Base-by-base conservation (phyloP, 2,113 vertebrate species). In the Hucho hucho region DNA sequence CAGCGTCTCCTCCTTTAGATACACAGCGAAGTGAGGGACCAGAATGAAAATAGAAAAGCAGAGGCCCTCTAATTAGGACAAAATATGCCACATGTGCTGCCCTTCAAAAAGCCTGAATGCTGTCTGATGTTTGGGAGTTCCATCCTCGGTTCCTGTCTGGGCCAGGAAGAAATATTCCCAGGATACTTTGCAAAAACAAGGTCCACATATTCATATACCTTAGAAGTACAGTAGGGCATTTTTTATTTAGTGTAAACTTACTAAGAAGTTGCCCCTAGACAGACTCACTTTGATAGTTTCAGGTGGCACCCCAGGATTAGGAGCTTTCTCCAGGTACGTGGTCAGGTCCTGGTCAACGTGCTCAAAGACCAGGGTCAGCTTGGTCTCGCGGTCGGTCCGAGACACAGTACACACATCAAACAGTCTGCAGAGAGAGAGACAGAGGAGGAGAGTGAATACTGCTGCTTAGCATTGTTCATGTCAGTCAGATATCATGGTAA, bases 271-370 rank as follows among this genome's bases (percentile, higher is more conserved):
- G 9, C 37, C 37, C 37, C 37, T 43, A 43, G 37, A 43, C 37
- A 20, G 32, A 43, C 7, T 86, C 89, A 99, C 98, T 97, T 99
- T 99, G 89, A 99, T 97, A 73, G 96, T 99, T 93, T 98, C 97
- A 25, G 94, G 95, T 69, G 98, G 98, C 56, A 99, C 96, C 78
- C 98, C 98, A 29, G 98, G 98, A 75, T 98, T 96, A 32, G 98
- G 98, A 84, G 96, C 97, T 92, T 99, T 99, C 91, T 98, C 96
- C 94, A 99, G 92, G 84, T 99, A 99, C 83, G 97, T 98, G 87
- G 97, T 97, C 92, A 99, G 93, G 90, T 99, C 98, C 94, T 99
- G 98, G 91, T 99, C 98, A 87, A 99, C 96, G 1, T 99, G 97
- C 91, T 99, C 98, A 88, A 99, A 99, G 75, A 99, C 98, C 90